Evolutionary conservation across 2,113 vertebrate genomes (phyloP), one percentile per base, ranked within the genome.

Genomic region (Bufo gargarizans): DNA sequence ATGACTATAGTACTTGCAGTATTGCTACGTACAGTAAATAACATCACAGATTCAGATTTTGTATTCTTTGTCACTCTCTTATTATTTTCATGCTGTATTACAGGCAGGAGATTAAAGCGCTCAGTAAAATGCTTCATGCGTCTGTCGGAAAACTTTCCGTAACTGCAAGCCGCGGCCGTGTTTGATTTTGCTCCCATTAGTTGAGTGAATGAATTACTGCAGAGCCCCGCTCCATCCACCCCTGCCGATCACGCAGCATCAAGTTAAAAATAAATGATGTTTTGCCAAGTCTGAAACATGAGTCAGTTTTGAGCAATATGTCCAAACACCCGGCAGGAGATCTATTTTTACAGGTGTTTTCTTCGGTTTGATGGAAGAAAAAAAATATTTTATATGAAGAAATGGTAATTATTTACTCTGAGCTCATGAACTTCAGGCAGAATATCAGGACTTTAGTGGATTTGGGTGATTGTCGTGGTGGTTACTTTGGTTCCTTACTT

Each of bases 241-340:
- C 86, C 88, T 92, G 88, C 82, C 89, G 87, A 91, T 92, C 89
- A 88, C 69, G 77, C 63, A 65, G 80, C 77, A 89, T 89, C 87
- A 91, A 89, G 14, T 78, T 87, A 90, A 91, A 91, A 92, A 92
- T 89, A 93, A 90, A 90, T 7, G 47, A 92, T 89, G 79, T 88
- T 88, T 87, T 77, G 19, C 71, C 81, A 69, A 61, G 85, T 88
- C 91, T 88, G 90, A 89, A 76, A 88, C 91, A 90, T 82, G 79
- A 88, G 79, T 88, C 80, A 43, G 86, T 82, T 86, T 90, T 85
- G 86, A 90, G 78, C 83, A 90, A 84, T 86, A 89, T 72, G 69
- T 90, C 89, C 90, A 90, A 90, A 90, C 59, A 89, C 22, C 89
- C 86, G 76, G 67, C 12, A 88, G 87, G 83, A 79, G 89, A 90